Evolutionary conservation across 2,113 vertebrate species (phyloP).

Genomic region (Coracopsis vasa): DNA sequence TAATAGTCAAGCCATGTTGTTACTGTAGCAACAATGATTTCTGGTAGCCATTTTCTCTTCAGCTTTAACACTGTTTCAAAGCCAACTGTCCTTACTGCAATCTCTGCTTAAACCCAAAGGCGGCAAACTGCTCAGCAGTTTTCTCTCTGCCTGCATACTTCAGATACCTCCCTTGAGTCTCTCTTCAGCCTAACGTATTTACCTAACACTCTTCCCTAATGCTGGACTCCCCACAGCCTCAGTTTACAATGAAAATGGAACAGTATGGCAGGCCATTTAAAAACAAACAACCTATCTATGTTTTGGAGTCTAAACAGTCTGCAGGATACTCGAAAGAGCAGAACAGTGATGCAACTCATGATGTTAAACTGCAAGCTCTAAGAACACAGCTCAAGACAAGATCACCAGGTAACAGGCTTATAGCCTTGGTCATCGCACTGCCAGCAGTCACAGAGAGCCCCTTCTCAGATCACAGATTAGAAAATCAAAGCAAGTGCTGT

Average conservation of each 20-base stretch:
- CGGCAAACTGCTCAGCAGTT: not conserved
- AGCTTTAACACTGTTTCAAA: conserved; percentile 13
- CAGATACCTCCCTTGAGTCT: not conserved
- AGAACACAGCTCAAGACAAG: not conserved
- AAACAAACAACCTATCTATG: not conserved
- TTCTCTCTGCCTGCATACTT: not conserved
- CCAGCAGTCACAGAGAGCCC: not conserved
- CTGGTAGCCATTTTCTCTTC: conserved; percentile 64
- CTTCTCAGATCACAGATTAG: not conserved
- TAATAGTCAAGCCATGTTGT: conserved; percentile 44
- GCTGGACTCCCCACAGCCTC: not conserved
- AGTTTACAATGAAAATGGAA: not conserved
- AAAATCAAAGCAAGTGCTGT: not conserved
- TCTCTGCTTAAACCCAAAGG: conserved; percentile 5
- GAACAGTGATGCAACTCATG: not conserved
- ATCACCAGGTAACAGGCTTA: not conserved
- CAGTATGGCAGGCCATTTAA: not conserved
- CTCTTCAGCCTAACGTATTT: accelerated
- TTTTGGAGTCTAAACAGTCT: not conserved
- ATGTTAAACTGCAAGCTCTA: not conserved
- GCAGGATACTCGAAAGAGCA: not conserved
- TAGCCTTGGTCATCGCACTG: not conserved
- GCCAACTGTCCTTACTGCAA: not conserved
- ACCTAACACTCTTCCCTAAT: not conserved
- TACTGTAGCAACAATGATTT: conserved; percentile 50